phyloP scores from a whole-genome alignment of 2,797 vertebrate species.

The Heterohyrax brucei region DNA sequence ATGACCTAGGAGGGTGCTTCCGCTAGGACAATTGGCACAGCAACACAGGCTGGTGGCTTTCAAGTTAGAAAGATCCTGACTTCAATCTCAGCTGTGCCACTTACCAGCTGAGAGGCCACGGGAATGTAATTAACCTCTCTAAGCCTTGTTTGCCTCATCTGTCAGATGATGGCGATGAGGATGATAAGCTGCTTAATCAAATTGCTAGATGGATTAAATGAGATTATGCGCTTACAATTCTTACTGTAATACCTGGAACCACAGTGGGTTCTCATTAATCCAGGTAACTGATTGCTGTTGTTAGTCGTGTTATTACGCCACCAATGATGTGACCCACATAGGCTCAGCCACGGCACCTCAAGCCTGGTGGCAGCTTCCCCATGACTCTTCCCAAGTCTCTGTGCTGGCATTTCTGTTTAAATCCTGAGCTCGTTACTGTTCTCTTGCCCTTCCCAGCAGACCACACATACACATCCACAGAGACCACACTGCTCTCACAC shows the following conservation, averaged over 20 bases:
- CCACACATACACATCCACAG: neutral
- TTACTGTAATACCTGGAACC: neutral
- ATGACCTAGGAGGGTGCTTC: neutral
- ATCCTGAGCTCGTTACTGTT: neutral
- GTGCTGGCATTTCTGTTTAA: neutral
- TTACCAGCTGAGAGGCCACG: neutral
- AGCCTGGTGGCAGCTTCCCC: neutral
- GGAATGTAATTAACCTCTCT: neutral
- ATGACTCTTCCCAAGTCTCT: neutral
- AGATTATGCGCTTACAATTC: neutral
- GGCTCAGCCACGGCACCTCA: neutral
- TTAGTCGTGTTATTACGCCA: neutral
- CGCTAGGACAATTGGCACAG: too few relatives aligned
- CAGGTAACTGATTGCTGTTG: neutral
- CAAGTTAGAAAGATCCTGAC: neutral
- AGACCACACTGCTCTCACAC: neutral
- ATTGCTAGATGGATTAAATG: neutral
- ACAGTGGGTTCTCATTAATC: neutral
- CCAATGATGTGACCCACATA: neutral
- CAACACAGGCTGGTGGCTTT: neutral
- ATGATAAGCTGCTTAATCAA: neutral
- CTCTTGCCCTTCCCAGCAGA: neutral
- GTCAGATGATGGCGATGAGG: neutral
- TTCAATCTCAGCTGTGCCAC: neutral
- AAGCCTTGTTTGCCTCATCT: neutral